Conservation (phyloP, 1,140 invertebrate species). For the Argopecten irradians region DNA sequence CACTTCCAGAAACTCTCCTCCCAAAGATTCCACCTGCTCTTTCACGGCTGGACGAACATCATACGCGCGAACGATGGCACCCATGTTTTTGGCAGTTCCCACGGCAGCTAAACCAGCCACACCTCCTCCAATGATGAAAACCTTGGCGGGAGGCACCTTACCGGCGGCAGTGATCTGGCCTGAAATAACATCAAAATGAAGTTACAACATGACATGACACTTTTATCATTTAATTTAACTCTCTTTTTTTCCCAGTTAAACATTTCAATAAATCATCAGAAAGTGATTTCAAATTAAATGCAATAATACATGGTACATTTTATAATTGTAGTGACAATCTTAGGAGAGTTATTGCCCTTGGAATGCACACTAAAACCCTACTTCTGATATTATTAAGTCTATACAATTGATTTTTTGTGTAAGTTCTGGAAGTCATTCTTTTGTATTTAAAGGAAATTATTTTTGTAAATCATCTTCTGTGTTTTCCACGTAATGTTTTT, state of each 20-base stretch:
- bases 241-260: no score
- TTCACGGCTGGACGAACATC: conserved; percentile 91
- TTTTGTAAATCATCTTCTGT: no score
- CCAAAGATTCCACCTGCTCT: conserved; percentile 93
- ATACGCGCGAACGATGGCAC: conserved; percentile 91
- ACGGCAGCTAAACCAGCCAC: conserved; percentile 91
- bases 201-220: neutral
- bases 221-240: no score
- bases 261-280: no score
- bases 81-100: conserved; percentile 92
- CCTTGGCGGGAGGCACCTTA: conserved; percentile 90
- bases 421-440: no score
- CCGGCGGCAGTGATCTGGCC: conserved; percentile 92
- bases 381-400: no score
- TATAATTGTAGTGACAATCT: neutral
- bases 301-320: no score
- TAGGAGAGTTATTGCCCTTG: neutral
- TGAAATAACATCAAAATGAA: conserved; percentile 67
- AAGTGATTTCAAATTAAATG: no score
- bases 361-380: no score
- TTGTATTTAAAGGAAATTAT: no score
- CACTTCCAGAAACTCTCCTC: conserved; percentile 90
- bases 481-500: no score
- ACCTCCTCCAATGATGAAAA: conserved; percentile 91
- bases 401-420: no score